phyloP scores from a whole-genome alignment of 2,113 vertebrate genomes.

The Pseudorhombus dupliciocellatus region DNA sequence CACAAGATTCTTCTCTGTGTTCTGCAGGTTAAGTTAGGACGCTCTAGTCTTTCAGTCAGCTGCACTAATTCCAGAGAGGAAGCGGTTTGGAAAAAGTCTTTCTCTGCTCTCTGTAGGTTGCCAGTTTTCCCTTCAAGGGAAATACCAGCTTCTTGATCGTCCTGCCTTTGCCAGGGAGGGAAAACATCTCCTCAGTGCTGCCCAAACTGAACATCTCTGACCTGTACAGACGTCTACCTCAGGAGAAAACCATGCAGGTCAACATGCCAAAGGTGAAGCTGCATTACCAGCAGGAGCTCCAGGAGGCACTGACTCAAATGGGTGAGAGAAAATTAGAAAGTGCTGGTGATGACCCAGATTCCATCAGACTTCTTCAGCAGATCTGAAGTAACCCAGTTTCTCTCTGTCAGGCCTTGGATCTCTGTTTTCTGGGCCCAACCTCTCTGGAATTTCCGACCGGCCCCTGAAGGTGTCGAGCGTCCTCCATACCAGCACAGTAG shows the following conservation, averaged over 20 bases:
- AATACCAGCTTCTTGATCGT: slow-evolving; percentile 89
- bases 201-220: slow-evolving; percentile 81
- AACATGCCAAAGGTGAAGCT: slow-evolving; percentile 89
- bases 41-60: too few relatives aligned
- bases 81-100: too few relatives aligned
- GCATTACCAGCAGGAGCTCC: slow-evolving; percentile 86
- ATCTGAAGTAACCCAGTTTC: neutral
- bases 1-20: too few relatives aligned
- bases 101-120: slow-evolving; percentile 79
- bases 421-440: slow-evolving; percentile 84
- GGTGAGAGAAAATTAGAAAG: too few relatives aligned
- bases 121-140: slow-evolving; percentile 88
- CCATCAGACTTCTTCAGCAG: neutral
- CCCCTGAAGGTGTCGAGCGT: slow-evolving; percentile 84
- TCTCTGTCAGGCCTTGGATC: slow-evolving; percentile 83
- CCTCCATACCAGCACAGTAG: slow-evolving; percentile 86
- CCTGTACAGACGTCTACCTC: slow-evolving; percentile 79
- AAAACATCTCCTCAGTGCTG: slow-evolving; percentile 80
- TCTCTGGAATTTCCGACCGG: slow-evolving; percentile 82
- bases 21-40: too few relatives aligned
- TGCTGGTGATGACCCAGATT: neutral
- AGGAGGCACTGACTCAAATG: slow-evolving; percentile 82
- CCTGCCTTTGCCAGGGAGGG: slow-evolving; percentile 76
- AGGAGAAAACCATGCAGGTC: slow-evolving; percentile 83
- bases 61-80: too few relatives aligned